These are phyloP conservation scores for Falco naumanni DNA, from an alignment of 2,797 vertebrate species.

Conservation along the genomic window DNA sequence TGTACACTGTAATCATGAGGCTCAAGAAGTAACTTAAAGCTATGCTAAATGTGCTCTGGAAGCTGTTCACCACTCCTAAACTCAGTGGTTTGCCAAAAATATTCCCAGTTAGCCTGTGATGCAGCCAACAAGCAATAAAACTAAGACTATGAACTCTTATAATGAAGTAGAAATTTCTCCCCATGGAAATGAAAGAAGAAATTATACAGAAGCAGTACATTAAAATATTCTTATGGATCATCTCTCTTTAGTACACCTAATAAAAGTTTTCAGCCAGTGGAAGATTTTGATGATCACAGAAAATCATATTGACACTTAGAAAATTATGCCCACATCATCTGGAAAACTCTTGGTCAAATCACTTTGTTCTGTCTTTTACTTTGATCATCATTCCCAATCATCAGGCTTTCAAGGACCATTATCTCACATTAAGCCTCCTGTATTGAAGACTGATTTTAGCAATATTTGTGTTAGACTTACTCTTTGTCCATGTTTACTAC, in stretches of 20 bases:
- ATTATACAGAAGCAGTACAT: not conserved
- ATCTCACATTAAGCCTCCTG: not conserved
- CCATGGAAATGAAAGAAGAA: not conserved
- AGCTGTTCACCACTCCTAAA: not conserved
- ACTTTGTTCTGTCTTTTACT: not conserved
- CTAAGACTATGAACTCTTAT: not conserved
- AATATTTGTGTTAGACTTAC: not conserved
- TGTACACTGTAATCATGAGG: not conserved
- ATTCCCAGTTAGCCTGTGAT: not conserved
- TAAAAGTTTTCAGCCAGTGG: conserved; percentile 31
- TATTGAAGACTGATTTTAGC: not conserved
- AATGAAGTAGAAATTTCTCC: not conserved
- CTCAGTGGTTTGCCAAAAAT: not conserved
- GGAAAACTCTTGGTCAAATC: not conserved
- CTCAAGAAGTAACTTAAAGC: not conserved
- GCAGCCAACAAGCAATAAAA: not conserved
- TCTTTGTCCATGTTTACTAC: not conserved
- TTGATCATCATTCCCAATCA: not conserved
- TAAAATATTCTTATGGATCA: conserved; percentile 16
- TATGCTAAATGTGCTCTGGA: not conserved
- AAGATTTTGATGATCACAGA: conserved; percentile 11
- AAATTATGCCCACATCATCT: not conserved
- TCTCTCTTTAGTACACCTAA: conserved; percentile 23
- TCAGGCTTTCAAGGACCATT: not conserved
- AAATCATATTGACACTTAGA: not conserved